A percentile compares a stretch with the other conserved stretches of the same genome.
phyloP scores from a whole-genome alignment of 1,140 invertebrate genomes.

The Pogonognathellus flavescens region DNA sequence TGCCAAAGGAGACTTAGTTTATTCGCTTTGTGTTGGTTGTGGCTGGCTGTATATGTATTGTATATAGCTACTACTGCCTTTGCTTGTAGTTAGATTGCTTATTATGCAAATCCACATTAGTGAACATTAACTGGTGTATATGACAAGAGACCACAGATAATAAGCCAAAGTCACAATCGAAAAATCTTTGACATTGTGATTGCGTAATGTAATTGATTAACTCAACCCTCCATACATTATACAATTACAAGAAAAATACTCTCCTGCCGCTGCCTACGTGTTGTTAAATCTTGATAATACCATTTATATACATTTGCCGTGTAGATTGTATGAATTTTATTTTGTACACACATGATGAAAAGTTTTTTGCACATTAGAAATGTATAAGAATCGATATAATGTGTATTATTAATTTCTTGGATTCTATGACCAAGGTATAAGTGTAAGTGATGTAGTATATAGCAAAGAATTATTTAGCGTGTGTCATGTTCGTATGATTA shows the following conservation, averaged over 20 bases:
- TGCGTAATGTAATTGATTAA: slow-evolving; percentile 42
- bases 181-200: slow-evolving; percentile 48
- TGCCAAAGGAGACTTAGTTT: too few relatives aligned
- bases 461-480: not conserved
- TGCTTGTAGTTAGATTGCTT: not conserved
- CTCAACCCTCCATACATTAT: slow-evolving; percentile 45
- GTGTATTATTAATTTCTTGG: not conserved
- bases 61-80: not conserved
- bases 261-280: not conserved
- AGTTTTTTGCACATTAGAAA: not conserved
- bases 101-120: not conserved
- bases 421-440: not conserved
- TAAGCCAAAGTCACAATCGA: slow-evolving; percentile 28
- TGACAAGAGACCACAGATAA: not conserved
- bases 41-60: too few relatives aligned
- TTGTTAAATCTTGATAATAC: not conserved
- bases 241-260: slow-evolving; percentile 22
- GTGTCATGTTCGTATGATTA: slow-evolving; percentile 32
- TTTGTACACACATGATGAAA: too few relatives aligned
- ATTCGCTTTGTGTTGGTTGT: too few relatives aligned
- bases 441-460: too few relatives aligned
- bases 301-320: not conserved
- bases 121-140: not conserved
- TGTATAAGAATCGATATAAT: not conserved
- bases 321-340: too few relatives aligned